Evolutionary conservation across 2,888 invertebrate genomes (phyloP).

Genomic region (Hecatera dysodea): DNA sequence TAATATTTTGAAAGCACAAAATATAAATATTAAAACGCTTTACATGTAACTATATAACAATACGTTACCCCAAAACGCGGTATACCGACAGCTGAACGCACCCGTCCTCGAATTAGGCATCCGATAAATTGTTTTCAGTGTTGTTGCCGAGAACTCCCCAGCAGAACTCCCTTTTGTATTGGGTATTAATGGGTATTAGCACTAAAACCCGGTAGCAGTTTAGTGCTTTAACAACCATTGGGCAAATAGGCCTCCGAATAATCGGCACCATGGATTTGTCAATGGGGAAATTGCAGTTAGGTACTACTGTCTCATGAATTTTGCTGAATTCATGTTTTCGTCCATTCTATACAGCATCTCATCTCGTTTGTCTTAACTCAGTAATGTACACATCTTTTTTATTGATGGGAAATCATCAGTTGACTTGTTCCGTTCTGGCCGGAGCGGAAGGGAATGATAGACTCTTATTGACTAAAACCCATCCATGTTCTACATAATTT

Average conservation of each 20-base stretch:
- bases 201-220: not conserved
- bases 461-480: too few relatives aligned
- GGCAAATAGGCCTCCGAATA: not conserved
- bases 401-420: too few relatives aligned
- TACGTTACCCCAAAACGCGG: not conserved
- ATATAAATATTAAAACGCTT: not conserved
- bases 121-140: slow-evolving; percentile 10
- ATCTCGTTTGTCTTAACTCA: too few relatives aligned
- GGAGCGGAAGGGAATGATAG: too few relatives aligned
- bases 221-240: not conserved
- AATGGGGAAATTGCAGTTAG: not conserved
- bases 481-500: too few relatives aligned
- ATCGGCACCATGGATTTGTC: not conserved
- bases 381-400: too few relatives aligned
- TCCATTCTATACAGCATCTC: not conserved
- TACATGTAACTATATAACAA: not conserved
- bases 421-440: too few relatives aligned
- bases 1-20: not conserved
- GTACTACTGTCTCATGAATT: not conserved
- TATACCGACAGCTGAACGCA: not conserved
- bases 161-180: slow-evolving; percentile 4
- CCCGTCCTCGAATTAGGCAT: not conserved
- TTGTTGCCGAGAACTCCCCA: not conserved
- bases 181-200: slow-evolving; percentile 14
- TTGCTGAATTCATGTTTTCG: not conserved